Percentiles rank a stretch among this genome's conserved stretches.
Evolutionary conservation across 1,140 invertebrate genomes (phyloP).

Genomic region (Hycleus phaleratus): DNA sequence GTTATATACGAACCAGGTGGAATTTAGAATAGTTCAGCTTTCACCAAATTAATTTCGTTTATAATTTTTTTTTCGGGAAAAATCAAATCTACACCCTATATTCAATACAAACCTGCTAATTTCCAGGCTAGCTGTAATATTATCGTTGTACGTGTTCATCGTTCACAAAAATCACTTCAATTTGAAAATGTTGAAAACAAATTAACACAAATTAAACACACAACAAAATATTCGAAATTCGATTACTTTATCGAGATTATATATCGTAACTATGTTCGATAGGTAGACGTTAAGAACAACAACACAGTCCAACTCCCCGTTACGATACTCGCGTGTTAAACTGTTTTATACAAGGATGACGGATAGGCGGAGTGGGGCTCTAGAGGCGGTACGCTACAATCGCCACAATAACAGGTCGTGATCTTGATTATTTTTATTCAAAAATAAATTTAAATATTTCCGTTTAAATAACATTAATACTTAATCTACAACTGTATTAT

Average conservation of each 20-base stretch:
- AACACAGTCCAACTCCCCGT: background rate
- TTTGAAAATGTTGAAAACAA: background rate
- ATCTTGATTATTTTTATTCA: slow-evolving; percentile 8
- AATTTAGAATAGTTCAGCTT: slow-evolving; percentile 18
- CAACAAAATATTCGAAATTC: slow-evolving; percentile 1
- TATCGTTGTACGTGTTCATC: slow-evolving; percentile 32
- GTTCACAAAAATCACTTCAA: background rate
- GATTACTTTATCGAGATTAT: background rate
- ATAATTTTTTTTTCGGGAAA: background rate
- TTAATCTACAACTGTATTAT: background rate
- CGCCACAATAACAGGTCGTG: slow-evolving; percentile 3
- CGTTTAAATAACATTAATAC: background rate
- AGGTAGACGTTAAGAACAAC: too few relatives aligned
- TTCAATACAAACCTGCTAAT: slow-evolving; percentile 29
- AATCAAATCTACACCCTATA: background rate
- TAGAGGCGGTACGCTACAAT: slow-evolving; percentile 3
- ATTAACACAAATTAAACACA: slow-evolving; percentile 1
- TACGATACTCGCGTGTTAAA: slow-evolving; percentile 8
- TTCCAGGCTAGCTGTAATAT: slow-evolving; percentile 32
- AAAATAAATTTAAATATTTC: background rate
- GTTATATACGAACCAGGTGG: background rate
- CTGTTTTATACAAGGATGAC: slow-evolving; percentile 19
- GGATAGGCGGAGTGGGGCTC: slow-evolving; percentile 16
- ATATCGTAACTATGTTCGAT: too few relatives aligned
- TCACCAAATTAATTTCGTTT: slow-evolving; percentile 13